phyloP scores from a whole-genome alignment of 2,888 invertebrate species.

The Eudasyphora cyanicolor region DNA sequence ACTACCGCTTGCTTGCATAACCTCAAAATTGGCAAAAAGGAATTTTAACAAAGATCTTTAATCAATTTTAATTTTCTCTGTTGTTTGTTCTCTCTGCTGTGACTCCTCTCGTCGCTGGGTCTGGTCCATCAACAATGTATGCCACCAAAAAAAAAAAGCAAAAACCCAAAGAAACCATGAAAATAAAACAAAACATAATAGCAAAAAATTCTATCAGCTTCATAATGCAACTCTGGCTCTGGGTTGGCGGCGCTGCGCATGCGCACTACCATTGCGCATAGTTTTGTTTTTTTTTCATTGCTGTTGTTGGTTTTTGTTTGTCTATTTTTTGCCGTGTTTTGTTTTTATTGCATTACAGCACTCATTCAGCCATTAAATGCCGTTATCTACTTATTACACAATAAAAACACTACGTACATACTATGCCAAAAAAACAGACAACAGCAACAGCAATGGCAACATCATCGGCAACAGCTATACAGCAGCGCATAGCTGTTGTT shows the following conservation, averaged over 20 bases:
- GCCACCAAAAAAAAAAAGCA: no score
- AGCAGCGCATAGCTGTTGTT: neutral
- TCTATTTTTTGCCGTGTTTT: constrained; percentile 44
- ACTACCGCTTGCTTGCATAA: constrained; percentile 58
- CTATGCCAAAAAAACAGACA: constrained; percentile 49
- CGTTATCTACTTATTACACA: constrained; percentile 79
- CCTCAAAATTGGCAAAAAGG: constrained; percentile 58
- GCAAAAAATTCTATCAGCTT: constrained; percentile 61
- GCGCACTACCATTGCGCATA: constrained; percentile 59
- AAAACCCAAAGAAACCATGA: constrained; percentile 64
- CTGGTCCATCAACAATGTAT: constrained; percentile 58
- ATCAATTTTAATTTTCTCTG: constrained; percentile 61
- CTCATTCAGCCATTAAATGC: constrained; percentile 78
- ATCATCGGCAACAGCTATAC: constrained; percentile 37
- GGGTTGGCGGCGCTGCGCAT: constrained; percentile 48
- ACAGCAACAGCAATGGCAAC: constrained; percentile 47
- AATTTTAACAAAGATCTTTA: constrained; percentile 66
- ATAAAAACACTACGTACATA: constrained; percentile 70
- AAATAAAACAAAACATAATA: constrained; percentile 14
- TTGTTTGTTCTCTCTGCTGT: constrained; percentile 1
- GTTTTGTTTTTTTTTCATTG: constrained; percentile 48
- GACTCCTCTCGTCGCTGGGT: constrained; percentile 8
- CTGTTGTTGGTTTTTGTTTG: constrained; percentile 56
- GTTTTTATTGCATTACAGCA: constrained; percentile 62
- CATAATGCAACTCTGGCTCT: constrained; percentile 45